Percentiles rank a stretch among this genome's conserved stretches.
Evolutionary conservation across 1,140 invertebrate species (phyloP).

Genomic region (Papilio machaon): DNA sequence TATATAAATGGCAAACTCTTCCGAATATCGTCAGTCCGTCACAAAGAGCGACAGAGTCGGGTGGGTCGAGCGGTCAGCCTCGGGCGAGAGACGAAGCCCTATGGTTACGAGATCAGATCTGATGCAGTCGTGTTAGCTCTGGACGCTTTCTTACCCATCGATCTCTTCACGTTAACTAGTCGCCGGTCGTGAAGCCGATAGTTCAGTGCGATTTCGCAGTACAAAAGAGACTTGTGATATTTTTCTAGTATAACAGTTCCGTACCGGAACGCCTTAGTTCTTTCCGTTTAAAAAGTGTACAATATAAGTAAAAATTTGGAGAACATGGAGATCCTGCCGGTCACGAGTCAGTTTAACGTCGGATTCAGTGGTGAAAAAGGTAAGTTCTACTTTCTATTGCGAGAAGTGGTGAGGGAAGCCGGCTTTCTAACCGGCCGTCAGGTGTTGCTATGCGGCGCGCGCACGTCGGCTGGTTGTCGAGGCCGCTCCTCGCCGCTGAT

Average conservation of each 20-base stretch:
- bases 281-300: conserved; percentile 79
- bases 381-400: conserved; percentile 78
- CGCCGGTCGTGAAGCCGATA: conserved; percentile 64
- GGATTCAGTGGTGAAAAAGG: conserved; percentile 82
- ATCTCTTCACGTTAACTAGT: conserved; percentile 76
- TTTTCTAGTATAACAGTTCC: conserved; percentile 79
- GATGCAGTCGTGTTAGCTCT: conserved; percentile 74
- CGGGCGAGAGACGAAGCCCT: conserved; percentile 76
- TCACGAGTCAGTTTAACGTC: conserved; percentile 81
- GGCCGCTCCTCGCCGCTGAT: conserved; percentile 45
- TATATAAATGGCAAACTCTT: conserved; percentile 64
- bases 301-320: conserved; percentile 82
- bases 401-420: conserved; percentile 59
- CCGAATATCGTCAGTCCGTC: conserved; percentile 73
- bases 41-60: conserved; percentile 76
- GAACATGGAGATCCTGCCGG: conserved; percentile 82
- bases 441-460: conserved; percentile 78
- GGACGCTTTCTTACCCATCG: conserved; percentile 72
- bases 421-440: conserved; percentile 72
- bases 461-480: conserved; percentile 85
- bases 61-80: conserved; percentile 71
- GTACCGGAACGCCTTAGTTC: conserved; percentile 69
- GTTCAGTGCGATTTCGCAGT: conserved; percentile 77
- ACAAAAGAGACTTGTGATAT: conserved; percentile 83
- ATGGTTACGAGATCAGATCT: conserved; percentile 80